These are phyloP conservation scores for Ceramica pisi DNA, from an alignment of 2,888 invertebrate species.

Conservation along the genomic window DNA sequence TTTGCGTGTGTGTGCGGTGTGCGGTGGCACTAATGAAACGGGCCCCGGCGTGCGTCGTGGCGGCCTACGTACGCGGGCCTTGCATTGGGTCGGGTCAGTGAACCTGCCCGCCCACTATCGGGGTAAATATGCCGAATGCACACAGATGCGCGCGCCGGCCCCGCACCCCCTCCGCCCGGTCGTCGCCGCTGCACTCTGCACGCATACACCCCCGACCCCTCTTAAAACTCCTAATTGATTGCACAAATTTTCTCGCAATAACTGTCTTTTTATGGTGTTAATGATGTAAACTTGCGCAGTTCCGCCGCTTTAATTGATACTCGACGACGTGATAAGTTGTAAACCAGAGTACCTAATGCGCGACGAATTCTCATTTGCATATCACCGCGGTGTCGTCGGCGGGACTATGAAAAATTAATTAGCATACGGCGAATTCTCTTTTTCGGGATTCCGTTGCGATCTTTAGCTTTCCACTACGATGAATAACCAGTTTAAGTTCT, in stretches of 20 bases:
- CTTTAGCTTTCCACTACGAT: constrained; percentile 39
- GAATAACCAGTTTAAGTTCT: constrained; percentile 22
- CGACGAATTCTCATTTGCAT: constrained; percentile 78
- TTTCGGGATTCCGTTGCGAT: constrained; percentile 70
- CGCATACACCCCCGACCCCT: constrained; percentile 84
- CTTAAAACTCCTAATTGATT: constrained; percentile 91
- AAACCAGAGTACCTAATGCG: constrained; percentile 75
- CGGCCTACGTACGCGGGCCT: constrained; percentile 88
- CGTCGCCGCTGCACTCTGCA: constrained; percentile 85
- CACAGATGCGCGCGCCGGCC: constrained; percentile 90
- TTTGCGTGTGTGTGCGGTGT: constrained; percentile 80
- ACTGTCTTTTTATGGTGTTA: constrained; percentile 90
- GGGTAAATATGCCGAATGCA: constrained; percentile 91
- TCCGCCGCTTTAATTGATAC: constrained; percentile 87
- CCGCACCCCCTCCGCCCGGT: constrained; percentile 74
- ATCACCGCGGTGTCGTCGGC: constrained; percentile 75
- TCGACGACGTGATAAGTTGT: constrained; percentile 79
- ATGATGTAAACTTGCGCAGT: constrained; percentile 89
- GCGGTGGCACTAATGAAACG: constrained; percentile 87
- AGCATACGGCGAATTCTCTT: constrained; percentile 75
- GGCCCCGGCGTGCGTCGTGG: constrained; percentile 83
- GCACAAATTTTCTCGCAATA: constrained; percentile 91
- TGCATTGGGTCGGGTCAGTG: constrained; percentile 90
- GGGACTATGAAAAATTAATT: constrained; percentile 84
- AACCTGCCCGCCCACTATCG: constrained; percentile 90